Conservation (phyloP, 2,888 invertebrate species). For the Mesorhabditis sp. region DNA sequence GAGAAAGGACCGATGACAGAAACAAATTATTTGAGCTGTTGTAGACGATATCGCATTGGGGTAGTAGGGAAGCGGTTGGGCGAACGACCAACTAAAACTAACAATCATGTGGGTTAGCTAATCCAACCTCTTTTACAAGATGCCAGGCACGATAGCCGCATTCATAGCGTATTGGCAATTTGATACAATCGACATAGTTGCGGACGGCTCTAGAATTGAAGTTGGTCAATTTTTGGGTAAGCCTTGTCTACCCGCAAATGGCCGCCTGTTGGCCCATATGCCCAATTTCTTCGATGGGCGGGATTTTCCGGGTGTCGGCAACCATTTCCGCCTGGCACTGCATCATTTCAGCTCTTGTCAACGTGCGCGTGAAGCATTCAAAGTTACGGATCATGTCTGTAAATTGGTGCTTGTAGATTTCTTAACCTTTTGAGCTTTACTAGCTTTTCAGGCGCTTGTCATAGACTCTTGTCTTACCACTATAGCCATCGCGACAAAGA, state of each 20-base stretch:
- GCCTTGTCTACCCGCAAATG: slow-evolving; percentile 37
- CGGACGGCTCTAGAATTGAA: slow-evolving; percentile 38
- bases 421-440: not conserved
- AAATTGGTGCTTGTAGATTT: not conserved
- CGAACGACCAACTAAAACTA: slow-evolving; percentile 27
- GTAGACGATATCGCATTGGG: slow-evolving; percentile 25
- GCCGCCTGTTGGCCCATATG: slow-evolving; percentile 22
- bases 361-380: slow-evolving; percentile 44
- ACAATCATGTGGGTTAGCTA: not conserved
- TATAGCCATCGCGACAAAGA: slow-evolving; percentile 45
- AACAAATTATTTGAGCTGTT: not conserved
- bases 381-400: slow-evolving; percentile 45
- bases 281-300: slow-evolving; percentile 15
- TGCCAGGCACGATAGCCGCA: slow-evolving; percentile 49
- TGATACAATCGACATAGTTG: slow-evolving; percentile 47
- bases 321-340: slow-evolving; percentile 46
- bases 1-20: too few relatives aligned
- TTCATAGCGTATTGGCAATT: slow-evolving; percentile 47
- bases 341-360: slow-evolving; percentile 50
- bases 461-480: slow-evolving; percentile 17
- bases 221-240: too few relatives aligned
- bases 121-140: slow-evolving; percentile 28
- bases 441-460: not conserved
- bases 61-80: slow-evolving; percentile 37
- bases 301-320: slow-evolving; percentile 35